Percentiles rank a stretch among this genome's conserved stretches.
Evolutionary conservation across 2,113 vertebrate species (phyloP).

Genomic region (Coptodon rendalli): DNA sequence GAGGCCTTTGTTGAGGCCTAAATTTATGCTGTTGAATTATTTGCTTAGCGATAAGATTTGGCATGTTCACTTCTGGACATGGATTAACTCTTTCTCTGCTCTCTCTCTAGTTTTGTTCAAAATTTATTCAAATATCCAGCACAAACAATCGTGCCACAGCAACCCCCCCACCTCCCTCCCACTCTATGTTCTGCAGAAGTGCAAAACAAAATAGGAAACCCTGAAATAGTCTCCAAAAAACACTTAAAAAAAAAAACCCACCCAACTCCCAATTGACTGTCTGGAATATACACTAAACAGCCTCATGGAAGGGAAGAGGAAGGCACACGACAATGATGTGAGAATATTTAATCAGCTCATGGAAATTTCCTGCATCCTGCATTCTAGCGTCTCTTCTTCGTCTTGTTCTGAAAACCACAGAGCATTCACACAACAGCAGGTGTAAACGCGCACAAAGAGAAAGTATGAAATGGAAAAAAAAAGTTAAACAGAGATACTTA

Average conservation of each 20-base stretch:
- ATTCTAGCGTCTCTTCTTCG: background rate
- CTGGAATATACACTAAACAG: background rate
- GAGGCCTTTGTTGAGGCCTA: background rate
- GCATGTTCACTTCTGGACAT: background rate
- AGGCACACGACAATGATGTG: background rate
- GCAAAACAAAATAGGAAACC: slow-evolving; percentile 13
- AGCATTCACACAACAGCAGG: background rate
- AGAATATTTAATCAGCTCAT: background rate
- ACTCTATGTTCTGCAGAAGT: background rate
- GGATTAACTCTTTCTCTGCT: background rate
- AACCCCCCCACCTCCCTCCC: background rate
- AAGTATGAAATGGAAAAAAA: background rate
- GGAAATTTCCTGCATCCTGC: background rate
- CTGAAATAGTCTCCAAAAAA: background rate
- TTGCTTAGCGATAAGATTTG: background rate
- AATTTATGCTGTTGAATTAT: background rate
- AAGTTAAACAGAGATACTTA: background rate
- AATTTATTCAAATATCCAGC: background rate
- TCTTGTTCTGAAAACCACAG: background rate
- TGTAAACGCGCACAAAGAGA: background rate
- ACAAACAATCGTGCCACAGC: background rate
- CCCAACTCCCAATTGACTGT: background rate
- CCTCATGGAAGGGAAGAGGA: background rate
- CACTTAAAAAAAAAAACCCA: background rate
- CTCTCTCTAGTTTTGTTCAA: background rate